Base-by-base conservation (phyloP, 2,797 vertebrate species). In the Antrozous pallidus region DNA sequence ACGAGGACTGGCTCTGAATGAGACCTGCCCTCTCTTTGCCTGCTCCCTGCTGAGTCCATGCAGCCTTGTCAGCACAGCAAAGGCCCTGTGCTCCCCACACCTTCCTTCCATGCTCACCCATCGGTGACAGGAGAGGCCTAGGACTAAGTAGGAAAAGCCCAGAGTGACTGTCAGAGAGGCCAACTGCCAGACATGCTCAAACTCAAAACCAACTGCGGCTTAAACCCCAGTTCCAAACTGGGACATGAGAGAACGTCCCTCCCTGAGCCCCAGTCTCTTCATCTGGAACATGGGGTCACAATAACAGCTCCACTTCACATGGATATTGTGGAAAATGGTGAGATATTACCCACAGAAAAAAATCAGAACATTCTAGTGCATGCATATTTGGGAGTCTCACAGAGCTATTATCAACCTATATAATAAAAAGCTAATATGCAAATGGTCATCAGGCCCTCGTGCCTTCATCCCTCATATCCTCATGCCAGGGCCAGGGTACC, bases 21-120 rank as follows among this genome's bases (percentile, higher is more conserved):
- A 33, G 78, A 42, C 28, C 71, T 9, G 45, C 42, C 45, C 17
- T 5, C 2, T 26, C 54, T 11, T 45, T 51, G n/a, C 40, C 54
- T 0, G 45, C 0, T 9, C 45, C 45, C 20, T 22, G 31, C 31
- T 0, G 5, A 36, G 69, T 40, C 69, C 22, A 13, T 1, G 40
- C 17, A 42, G 16, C 67, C 26, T 12, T 18, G 49, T 17, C 3
- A 33, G 45, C n/a, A 33, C 5, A 2, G 54, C 13, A 1, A 13
- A 88, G 47, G 77, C 13, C 54, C 16, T 38, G 0, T 28, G 14
- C 24, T 22, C 33, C 71, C 65, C 33, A 1, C 31, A 5, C 42
- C 36, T 17, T 5, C 26, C 83, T 28, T 8, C 6, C 0, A 36
- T 0, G 8, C 79, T 36, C 33, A n/a, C 24, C 40, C 6, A 5